Evolutionary conservation across 2,797 vertebrate genomes (phyloP), one percentile per base, ranked within the genome.

Genomic region (Dendrocincla fuliginosa): DNA sequence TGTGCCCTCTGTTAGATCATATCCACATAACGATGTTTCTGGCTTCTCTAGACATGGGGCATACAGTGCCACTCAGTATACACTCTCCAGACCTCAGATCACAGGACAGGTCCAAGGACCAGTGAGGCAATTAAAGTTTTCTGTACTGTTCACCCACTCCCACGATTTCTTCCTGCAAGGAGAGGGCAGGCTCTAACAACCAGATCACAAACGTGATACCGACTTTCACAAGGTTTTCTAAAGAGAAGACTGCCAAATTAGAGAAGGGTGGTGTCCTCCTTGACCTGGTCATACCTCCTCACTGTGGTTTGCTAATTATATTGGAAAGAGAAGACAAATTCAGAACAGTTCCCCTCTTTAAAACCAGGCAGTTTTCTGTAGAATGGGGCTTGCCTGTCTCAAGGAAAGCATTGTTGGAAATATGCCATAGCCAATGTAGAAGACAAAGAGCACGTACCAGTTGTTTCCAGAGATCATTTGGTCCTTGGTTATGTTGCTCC

Each of bases 401-500:
- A 50, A 50, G 49, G 41, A 74, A 87, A 80, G 10, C 46, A 22
- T 23, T 60, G 8, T 2, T 83, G 64, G 68, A 90, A 90, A 84
- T 12, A 56, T 5, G 9, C 22, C 64, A 52, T 2, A 11, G 44
- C 28, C 23, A 60, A 17, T 8, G 16, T 17, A 67, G 56, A 56
- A 86, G 19, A 64, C 17, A 81, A 14, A 41, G 3, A 35, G 8
- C 53, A 59, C 61, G 2, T 97, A 98, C 98, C 97, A 89, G 87
- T 98, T 97, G 61, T 96, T 89, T 39, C 77, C 95, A 81, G 37
- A n/a, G 37, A 12, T 20, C 73, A 93, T 95, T 41, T 94, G 4
- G 1, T 9, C 9, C 6, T 41, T 2, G 3, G 11, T 9, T 16
- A 6, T n/a, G 44, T 42, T 57, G 15, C 14, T 9, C 15, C 41